Percentiles rank a stretch among this genome's conserved stretches.
phyloP scores from a whole-genome alignment of 2,113 vertebrate species.

The Pollimyrus isidori region DNA sequence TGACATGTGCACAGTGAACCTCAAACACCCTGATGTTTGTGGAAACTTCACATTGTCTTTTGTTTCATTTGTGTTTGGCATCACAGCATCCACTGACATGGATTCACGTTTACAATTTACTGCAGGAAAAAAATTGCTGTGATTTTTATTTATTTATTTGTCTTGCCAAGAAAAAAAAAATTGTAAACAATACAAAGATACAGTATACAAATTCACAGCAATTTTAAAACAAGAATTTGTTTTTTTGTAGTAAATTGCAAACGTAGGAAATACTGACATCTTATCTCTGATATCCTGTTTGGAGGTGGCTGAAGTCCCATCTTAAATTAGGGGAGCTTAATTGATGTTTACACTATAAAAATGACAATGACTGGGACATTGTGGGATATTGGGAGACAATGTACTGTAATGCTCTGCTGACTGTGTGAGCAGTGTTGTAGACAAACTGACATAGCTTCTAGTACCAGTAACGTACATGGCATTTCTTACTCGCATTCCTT shows the following conservation, averaged over 20 bases:
- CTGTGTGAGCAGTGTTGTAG: background rate
- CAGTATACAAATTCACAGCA: background rate
- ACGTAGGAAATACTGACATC: background rate
- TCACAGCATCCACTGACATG: background rate
- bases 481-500: background rate
- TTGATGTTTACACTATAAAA: background rate
- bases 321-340: background rate
- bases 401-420: background rate
- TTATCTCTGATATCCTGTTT: background rate
- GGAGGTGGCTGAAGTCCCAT: background rate
- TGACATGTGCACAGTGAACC: background rate
- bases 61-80: background rate
- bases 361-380: background rate
- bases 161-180: background rate
- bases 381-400: background rate
- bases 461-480: background rate
- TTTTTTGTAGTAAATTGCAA: background rate
- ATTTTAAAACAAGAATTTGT: background rate
- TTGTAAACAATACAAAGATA: background rate
- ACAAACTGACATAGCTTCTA: background rate
- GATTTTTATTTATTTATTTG: too few species aligned
- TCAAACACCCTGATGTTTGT: background rate
- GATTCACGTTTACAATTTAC: too few species aligned
- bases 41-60: slow-evolving; percentile 9
- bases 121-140: too few species aligned